Evolutionary conservation across 2,888 invertebrate genomes (phyloP).

Genomic region (Parnassius orleans): DNA sequence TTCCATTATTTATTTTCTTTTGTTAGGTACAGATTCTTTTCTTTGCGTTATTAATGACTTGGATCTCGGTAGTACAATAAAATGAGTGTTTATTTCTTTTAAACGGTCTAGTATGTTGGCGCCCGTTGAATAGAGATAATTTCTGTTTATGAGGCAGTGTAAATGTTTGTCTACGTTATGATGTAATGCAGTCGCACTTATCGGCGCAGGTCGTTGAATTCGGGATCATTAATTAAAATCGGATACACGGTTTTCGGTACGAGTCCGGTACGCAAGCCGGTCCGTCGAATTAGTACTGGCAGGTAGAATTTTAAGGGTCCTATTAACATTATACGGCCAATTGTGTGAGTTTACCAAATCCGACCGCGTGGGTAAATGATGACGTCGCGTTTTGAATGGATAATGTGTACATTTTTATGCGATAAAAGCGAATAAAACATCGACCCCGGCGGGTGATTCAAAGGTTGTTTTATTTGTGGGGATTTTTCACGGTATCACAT

Average conservation of each 20-base stretch:
- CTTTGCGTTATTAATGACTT: constrained; percentile 54
- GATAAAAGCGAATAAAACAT: constrained; percentile 41
- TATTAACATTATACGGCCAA: constrained; percentile 52
- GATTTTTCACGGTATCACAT: constrained; percentile 62
- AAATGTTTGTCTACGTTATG: not conserved
- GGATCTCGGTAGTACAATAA: constrained; percentile 47
- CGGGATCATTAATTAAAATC: constrained; percentile 17
- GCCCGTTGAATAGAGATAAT: constrained; percentile 31
- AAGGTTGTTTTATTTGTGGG: constrained; percentile 59
- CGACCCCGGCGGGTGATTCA: constrained; percentile 38
- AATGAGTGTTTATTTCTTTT: constrained; percentile 49
- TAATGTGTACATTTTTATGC: constrained; percentile 47
- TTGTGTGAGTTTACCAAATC: constrained; percentile 43
- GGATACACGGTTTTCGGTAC: not conserved
- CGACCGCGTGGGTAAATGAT: constrained; percentile 44
- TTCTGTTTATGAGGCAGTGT: constrained; percentile 11
- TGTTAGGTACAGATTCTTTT: constrained; percentile 38
- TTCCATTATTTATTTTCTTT: constrained; percentile 39
- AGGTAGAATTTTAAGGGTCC: constrained; percentile 40
- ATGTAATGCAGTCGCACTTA: constrained; percentile 9
- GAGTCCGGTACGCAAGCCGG: constrained; percentile 27
- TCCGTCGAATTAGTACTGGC: constrained; percentile 33
- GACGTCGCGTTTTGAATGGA: constrained; percentile 44
- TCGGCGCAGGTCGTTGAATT: constrained; percentile 17
- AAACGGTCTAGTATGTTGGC: constrained; percentile 42